Evolutionary conservation across 2,888 invertebrate species (phyloP).

Genomic region (Coecobrya sp.): DNA sequence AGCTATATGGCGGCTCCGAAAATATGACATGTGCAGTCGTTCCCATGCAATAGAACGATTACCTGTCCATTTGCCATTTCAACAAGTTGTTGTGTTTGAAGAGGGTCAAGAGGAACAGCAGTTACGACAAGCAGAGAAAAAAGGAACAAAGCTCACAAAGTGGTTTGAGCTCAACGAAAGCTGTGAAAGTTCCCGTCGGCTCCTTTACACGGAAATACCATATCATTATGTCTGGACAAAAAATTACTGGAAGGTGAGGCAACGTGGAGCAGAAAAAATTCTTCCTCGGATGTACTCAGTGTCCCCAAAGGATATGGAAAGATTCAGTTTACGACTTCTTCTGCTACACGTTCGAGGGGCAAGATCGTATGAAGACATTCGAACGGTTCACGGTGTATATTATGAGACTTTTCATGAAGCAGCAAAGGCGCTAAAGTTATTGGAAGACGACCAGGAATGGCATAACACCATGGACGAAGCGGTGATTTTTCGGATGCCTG

Average conservation of each 20-base stretch:
- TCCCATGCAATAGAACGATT: conserved; percentile 87
- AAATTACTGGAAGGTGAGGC: conserved; percentile 63
- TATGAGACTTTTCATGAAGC: conserved; percentile 85
- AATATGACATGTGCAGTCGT: conserved; percentile 86
- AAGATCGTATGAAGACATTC: conserved; percentile 86
- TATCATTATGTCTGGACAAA: conserved; percentile 70
- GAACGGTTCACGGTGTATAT: conserved; percentile 81
- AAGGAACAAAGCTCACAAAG: conserved; percentile 84
- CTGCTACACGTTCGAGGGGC: conserved; percentile 86
- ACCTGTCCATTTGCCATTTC: conserved; percentile 87
- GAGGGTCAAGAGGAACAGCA: conserved; percentile 81
- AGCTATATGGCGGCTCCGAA: conserved; percentile 87
- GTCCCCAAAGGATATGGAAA: conserved; percentile 86
- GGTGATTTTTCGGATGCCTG: conserved; percentile 84
- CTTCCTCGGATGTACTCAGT: conserved; percentile 86
- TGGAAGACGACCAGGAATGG: conserved; percentile 87
- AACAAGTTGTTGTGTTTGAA: conserved; percentile 84
- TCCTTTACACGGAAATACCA: conserved; percentile 84
- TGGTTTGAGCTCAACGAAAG: conserved; percentile 86
- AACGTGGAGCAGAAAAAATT: conserved; percentile 78
- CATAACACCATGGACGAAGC: conserved; percentile 85
- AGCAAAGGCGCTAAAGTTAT: conserved; percentile 64
- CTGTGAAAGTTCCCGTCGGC: conserved; percentile 73
- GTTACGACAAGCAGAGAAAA: conserved; percentile 66
- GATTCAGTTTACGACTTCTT: conserved; percentile 86